Conservation (phyloP, 2,797 vertebrate genomes). For the Zenarchopterus dispar region DNA sequence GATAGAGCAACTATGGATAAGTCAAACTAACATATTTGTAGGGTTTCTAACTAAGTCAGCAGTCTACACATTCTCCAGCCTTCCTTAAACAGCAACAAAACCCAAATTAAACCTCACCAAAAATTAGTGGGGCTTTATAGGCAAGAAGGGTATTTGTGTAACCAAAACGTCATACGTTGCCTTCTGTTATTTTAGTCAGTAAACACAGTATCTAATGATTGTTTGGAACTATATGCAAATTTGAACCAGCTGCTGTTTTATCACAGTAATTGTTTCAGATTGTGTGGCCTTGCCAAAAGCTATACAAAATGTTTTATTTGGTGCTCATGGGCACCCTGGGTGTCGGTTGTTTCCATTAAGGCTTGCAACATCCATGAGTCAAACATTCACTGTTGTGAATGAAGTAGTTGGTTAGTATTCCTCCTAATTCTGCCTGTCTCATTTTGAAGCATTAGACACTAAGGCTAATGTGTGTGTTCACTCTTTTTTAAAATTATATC, state of each 20-base stretch:
- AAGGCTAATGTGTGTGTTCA: constrained; percentile 13
- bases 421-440: not conserved
- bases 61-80: no score
- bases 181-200: not conserved
- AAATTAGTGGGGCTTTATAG: no score
- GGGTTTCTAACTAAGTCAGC: no score
- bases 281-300: constrained; percentile 7
- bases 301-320: not conserved
- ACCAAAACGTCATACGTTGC: not conserved
- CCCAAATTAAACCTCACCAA: no score
- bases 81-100: no score
- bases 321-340: constrained; percentile 4
- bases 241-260: not conserved
- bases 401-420: not conserved
- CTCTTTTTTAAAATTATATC: constrained; percentile 11
- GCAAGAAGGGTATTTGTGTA: not conserved
- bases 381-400: constrained; percentile 2
- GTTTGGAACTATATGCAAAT: not conserved
- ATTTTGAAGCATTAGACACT: constrained; percentile 18
- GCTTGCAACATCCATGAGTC: constrained; percentile 10
- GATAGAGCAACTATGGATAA: no score
- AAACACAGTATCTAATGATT: not conserved
- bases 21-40: no score
- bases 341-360: constrained; percentile 5
- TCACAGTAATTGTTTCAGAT: constrained; percentile 22